Conservation (phyloP, 2,797 vertebrate species). For the Hypotaenidia okinawae region DNA sequence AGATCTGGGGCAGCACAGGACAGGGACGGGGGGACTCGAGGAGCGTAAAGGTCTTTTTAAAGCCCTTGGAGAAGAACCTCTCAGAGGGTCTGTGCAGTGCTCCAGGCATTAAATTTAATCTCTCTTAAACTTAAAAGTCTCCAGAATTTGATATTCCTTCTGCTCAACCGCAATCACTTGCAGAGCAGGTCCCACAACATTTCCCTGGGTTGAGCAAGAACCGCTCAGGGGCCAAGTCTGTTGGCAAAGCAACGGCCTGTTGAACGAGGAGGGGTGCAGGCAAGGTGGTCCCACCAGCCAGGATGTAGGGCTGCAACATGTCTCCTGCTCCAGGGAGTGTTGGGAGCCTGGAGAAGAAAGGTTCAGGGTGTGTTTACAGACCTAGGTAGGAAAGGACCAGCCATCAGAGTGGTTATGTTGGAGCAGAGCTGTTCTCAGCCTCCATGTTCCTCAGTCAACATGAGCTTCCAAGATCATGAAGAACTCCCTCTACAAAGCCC, state of each 20-base stretch:
- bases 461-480: background rate
- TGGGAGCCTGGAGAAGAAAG: background rate
- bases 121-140: background rate
- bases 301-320: accelerated
- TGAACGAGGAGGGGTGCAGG: background rate
- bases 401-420: background rate
- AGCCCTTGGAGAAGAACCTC: background rate
- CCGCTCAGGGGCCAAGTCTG: background rate
- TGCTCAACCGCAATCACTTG: background rate
- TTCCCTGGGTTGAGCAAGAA: background rate
- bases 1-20: too few species aligned
- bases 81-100: accelerated
- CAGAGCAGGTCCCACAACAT: constrained; percentile 36
- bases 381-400: accelerated
- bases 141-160: background rate
- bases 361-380: background rate
- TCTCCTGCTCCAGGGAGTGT: background rate
- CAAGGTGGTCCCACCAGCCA: background rate
- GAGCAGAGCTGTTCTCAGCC: background rate
- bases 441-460: background rate
- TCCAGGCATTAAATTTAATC: background rate
- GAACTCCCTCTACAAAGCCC: background rate
- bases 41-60: too few species aligned
- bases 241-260: background rate
- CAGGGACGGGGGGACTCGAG: too few species aligned